phyloP scores from a whole-genome alignment of 2,797 vertebrate species.

The Semotilus atromaculatus region DNA sequence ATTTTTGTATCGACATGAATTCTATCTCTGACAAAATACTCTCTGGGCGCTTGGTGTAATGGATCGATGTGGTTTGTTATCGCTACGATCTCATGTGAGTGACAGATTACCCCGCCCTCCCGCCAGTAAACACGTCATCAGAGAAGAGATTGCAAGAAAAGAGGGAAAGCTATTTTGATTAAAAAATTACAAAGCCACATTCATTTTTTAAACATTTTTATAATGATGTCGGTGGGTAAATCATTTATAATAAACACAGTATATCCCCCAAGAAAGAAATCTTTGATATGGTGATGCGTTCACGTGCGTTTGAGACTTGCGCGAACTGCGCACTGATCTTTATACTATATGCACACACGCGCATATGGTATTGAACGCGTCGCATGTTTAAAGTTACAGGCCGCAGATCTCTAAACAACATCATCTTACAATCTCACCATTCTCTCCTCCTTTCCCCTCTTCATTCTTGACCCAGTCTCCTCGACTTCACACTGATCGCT shows the following conservation, averaged over 20 bases:
- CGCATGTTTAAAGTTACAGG: slow-evolving; percentile 21
- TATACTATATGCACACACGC: slow-evolving; percentile 17
- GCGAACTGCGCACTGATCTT: slow-evolving; percentile 33
- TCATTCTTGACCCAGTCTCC: slow-evolving; percentile 32
- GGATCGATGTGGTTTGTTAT: not conserved
- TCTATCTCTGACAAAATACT: not conserved
- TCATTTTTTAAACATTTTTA: no score
- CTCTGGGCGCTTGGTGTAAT: not conserved
- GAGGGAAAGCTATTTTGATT: not conserved
- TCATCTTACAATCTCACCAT: slow-evolving; percentile 64
- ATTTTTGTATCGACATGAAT: not conserved
- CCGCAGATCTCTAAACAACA: slow-evolving; percentile 21
- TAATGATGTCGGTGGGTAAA: not conserved
- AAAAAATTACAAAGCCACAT: not conserved
- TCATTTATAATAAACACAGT: not conserved
- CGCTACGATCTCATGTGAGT: not conserved
- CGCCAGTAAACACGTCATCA: not conserved
- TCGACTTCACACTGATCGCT: slow-evolving; percentile 8
- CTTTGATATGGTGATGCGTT: not conserved
- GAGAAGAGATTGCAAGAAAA: not conserved
- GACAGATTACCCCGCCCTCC: no score
- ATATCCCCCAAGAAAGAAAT: not conserved
- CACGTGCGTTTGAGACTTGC: not conserved
- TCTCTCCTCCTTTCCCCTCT: slow-evolving; percentile 56
- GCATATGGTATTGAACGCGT: not conserved